phyloP scores from a whole-genome alignment of 2,888 invertebrate species.

The Cremastinae sp. region DNA sequence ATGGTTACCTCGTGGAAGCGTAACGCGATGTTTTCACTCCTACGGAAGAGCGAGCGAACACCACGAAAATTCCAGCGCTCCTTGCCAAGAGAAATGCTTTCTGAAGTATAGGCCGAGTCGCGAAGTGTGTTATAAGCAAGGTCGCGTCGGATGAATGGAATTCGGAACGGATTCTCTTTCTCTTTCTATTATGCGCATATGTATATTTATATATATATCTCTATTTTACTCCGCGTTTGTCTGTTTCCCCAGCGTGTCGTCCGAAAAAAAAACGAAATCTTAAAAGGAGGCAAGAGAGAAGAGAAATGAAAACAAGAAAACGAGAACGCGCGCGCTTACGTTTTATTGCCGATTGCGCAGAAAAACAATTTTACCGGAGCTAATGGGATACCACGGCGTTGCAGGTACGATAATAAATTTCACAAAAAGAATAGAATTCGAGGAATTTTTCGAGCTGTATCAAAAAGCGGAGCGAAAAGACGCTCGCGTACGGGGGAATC shows the following conservation, averaged over 20 bases:
- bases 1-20: slow-evolving; percentile 15
- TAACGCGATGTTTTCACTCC: slow-evolving; percentile 51
- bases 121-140: slow-evolving; percentile 62
- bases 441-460: too few species aligned
- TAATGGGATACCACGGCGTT: slow-evolving; percentile 3
- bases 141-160: slow-evolving; percentile 71
- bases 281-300: neutral
- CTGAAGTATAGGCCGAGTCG: slow-evolving; percentile 56
- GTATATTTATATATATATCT: too few species aligned
- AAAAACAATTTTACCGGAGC: slow-evolving; percentile 46
- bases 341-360: slow-evolving; percentile 43
- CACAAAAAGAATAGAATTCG: too few species aligned
- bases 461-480: too few species aligned
- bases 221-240: slow-evolving; percentile 13
- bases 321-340: slow-evolving; percentile 44
- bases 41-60: slow-evolving; percentile 28
- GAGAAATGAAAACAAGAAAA: slow-evolving; percentile 22
- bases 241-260: slow-evolving; percentile 3
- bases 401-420: neutral
- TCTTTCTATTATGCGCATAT: slow-evolving; percentile 20
- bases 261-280: neutral
- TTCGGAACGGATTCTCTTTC: slow-evolving; percentile 71
- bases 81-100: slow-evolving; percentile 59
- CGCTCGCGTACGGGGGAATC: too few species aligned
- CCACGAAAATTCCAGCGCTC: slow-evolving; percentile 58